phyloP scores from a whole-genome alignment of 2,797 vertebrate genomes.

The Ibycter americanus region DNA sequence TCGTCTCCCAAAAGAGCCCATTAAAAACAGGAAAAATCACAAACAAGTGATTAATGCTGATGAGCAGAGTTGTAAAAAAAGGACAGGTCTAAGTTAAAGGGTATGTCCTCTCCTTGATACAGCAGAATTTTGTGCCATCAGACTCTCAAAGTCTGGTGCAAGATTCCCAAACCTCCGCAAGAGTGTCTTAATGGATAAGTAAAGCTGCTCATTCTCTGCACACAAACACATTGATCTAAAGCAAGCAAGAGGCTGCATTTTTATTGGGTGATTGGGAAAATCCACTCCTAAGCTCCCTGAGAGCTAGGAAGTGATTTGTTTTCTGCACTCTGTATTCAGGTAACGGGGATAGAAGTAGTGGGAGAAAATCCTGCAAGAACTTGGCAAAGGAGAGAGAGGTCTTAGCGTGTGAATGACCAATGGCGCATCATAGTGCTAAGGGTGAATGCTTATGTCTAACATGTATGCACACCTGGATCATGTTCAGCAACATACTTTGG shows the following conservation, averaged over 20 bases:
- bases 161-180: neutral
- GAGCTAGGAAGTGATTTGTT: neutral
- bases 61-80: neutral
- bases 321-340: neutral
- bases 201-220: neutral
- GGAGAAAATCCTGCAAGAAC: neutral
- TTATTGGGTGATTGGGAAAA: neutral
- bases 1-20: neutral
- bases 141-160: neutral
- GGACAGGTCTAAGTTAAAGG: neutral
- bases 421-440: neutral
- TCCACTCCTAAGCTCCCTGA: neutral
- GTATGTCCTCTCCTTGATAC: accelerated
- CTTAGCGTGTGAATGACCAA: accelerated
- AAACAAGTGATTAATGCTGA: neutral
- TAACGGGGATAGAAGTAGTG: neutral
- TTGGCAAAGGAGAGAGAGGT: neutral
- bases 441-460: neutral
- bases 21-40: neutral
- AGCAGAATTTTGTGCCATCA: neutral
- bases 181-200: neutral
- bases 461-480: constrained; percentile 48
- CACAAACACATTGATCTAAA: neutral
- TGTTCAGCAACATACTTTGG: neutral
- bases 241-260: neutral